Evolutionary conservation across 2,888 invertebrate species (phyloP).

Genomic region (Pachycephus smyrnensis): DNA sequence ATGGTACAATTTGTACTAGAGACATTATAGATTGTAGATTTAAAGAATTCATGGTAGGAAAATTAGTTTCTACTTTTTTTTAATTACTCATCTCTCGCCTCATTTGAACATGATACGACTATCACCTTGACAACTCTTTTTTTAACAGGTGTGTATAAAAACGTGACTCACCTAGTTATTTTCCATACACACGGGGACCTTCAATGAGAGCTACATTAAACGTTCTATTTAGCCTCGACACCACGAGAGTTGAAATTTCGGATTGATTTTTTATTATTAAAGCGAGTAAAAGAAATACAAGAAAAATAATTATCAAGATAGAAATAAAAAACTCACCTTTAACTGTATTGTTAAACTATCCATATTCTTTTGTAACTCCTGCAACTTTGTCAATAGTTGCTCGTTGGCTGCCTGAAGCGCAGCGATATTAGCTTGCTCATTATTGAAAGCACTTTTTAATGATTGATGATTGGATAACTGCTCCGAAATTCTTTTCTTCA

Average conservation of each 20-base stretch:
- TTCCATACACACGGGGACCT: not conserved
- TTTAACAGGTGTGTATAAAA: not conserved
- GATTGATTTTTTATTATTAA: not conserved
- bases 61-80: not conserved
- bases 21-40: not conserved
- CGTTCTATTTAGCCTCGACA: not conserved
- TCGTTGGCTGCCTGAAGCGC: slow-evolving; percentile 54
- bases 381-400: slow-evolving; percentile 52
- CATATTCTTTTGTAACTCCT: slow-evolving; percentile 56
- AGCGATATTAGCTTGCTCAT: slow-evolving; percentile 52
- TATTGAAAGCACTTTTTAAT: slow-evolving; percentile 48
- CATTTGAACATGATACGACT: not conserved
- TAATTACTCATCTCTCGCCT: not conserved
- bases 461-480: slow-evolving; percentile 47
- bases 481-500: slow-evolving; percentile 52
- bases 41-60: not conserved
- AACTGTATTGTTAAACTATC: slow-evolving; percentile 56
- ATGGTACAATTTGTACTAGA: not conserved
- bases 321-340: slow-evolving; percentile 39
- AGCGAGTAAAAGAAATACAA: not conserved
- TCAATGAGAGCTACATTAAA: not conserved
- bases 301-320: not conserved
- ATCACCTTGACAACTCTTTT: not conserved
- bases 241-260: not conserved
- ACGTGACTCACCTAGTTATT: not conserved